phyloP scores from a whole-genome alignment of 2,113 vertebrate genomes.

The Mesoclemmys tuberculata region DNA sequence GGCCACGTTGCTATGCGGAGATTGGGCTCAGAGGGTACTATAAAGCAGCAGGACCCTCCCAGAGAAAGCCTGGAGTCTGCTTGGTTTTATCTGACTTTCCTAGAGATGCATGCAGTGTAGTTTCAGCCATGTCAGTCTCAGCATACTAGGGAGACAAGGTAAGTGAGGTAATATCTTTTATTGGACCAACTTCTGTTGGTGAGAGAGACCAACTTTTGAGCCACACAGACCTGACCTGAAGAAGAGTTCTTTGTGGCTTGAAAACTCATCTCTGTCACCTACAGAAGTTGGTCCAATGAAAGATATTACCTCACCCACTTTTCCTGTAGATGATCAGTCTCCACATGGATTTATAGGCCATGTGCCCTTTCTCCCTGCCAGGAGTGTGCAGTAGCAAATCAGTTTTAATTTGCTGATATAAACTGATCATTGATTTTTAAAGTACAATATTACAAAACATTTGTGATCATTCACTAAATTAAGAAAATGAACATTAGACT shows the following conservation, averaged over 20 bases:
- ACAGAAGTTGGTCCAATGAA: not conserved
- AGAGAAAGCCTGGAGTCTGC: not conserved
- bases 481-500: not conserved
- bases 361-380: not conserved
- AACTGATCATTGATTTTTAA: not conserved
- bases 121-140: not conserved
- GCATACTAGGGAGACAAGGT: not conserved
- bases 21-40: not conserved
- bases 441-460: not conserved
- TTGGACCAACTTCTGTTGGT: not conserved
- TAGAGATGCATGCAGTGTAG: not conserved
- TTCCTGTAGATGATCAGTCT: not conserved
- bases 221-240: not conserved
- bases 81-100: not conserved
- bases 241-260: not conserved
- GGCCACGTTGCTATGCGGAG: not conserved
- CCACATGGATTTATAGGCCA: not conserved
- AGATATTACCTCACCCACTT: not conserved
- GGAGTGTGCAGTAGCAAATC: not conserved
- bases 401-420: not conserved
- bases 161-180: not conserved
- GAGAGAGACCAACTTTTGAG: not conserved
- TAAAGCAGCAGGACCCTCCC: not conserved
- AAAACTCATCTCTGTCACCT: not conserved
- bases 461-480: not conserved